Conservation (phyloP, 1,140 invertebrate genomes). For the Trichonephila inaurata region DNA sequence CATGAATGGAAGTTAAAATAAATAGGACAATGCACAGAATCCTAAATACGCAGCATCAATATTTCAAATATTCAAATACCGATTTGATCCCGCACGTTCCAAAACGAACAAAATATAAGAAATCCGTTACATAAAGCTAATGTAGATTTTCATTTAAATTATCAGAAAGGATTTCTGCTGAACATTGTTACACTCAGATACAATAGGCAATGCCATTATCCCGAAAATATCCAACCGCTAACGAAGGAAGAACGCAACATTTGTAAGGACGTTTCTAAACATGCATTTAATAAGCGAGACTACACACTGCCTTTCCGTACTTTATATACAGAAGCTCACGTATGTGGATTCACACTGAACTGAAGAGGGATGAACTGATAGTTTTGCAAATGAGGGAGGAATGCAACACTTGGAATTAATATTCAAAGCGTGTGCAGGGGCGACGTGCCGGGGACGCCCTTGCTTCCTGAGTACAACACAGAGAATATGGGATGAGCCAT, state of each 20-base stretch:
- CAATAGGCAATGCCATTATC: not conserved
- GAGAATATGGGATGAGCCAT: conserved; percentile 1
- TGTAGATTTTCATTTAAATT: conserved; percentile 23
- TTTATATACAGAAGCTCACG: conserved; percentile 4
- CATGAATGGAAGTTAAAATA: no score
- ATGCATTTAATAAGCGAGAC: conserved; percentile 20
- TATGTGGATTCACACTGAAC: conserved; percentile 3
- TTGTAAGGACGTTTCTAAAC: not conserved
- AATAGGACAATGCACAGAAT: no score
- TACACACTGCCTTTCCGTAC: not conserved
- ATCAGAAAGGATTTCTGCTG: not conserved
- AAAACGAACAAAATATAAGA: not conserved
- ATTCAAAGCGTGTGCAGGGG: conserved; percentile 22
- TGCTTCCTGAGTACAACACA: not conserved
- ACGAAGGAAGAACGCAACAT: not conserved
- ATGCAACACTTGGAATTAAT: conserved; percentile 26
- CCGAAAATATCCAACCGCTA: not conserved
- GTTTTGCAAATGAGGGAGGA: conserved; percentile 25
- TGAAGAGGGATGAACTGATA: conserved; percentile 34
- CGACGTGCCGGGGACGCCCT: not conserved
- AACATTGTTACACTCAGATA: not conserved
- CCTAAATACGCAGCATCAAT: not conserved
- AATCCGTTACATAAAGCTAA: not conserved
- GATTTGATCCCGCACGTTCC: not conserved
- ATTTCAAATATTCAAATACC: no score